Evolutionary conservation across 2,797 vertebrate genomes (phyloP).

Genomic region (Danio albolineatus): DNA sequence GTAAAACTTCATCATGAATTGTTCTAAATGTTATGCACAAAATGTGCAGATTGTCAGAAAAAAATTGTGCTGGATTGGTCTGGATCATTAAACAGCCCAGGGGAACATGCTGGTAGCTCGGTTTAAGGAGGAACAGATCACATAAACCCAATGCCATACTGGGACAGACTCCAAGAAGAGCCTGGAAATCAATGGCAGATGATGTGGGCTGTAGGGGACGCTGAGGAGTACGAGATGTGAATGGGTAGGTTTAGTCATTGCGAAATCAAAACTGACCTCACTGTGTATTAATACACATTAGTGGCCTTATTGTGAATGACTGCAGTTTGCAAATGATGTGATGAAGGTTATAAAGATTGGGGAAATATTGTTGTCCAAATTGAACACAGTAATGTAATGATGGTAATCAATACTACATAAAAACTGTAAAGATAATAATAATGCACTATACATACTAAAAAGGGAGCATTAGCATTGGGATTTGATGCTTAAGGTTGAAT

Average conservation of each 20-base stretch:
- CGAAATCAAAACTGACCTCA: background rate
- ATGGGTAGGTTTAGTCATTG: background rate
- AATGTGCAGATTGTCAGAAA: slow-evolving; percentile 1
- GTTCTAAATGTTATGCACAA: background rate
- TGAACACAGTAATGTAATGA: background rate
- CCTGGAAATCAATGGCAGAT: slow-evolving; percentile 27
- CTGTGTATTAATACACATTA: background rate
- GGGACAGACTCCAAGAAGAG: slow-evolving; percentile 29
- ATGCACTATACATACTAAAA: background rate
- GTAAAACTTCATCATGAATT: slow-evolving; percentile 1
- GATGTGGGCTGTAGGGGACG: slow-evolving; percentile 13
- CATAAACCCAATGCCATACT: slow-evolving; percentile 35
- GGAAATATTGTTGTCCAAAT: background rate
- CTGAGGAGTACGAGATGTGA: slow-evolving; percentile 3
- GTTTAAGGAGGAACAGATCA: slow-evolving; percentile 23
- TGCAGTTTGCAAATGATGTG: background rate
- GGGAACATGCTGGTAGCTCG: slow-evolving; percentile 10
- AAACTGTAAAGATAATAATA: background rate
- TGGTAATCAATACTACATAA: background rate
- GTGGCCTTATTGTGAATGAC: background rate
- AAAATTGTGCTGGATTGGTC: slow-evolving; percentile 8
- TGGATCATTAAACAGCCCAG: slow-evolving; percentile 7
- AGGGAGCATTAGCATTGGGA: background rate
- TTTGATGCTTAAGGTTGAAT: background rate
- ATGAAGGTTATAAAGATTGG: background rate